phyloP scores from a whole-genome alignment of 1,140 invertebrate species.

The Drosophila subobscura region DNA sequence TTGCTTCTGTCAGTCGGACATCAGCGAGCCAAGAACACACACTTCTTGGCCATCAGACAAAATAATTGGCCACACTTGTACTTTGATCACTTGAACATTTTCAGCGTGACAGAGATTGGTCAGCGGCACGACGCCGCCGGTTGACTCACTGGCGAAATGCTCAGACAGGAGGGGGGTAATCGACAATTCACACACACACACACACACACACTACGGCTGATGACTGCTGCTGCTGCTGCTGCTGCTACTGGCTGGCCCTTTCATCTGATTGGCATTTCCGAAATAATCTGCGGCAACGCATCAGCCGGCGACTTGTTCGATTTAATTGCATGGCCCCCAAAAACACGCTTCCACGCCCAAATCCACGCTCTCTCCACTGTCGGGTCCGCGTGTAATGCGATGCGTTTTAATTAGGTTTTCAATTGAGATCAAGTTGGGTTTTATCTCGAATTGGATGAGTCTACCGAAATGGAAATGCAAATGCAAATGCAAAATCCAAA shows the following conservation, averaged over 20 bases:
- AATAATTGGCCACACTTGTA: constrained; percentile 72
- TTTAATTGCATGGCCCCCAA: constrained; percentile 68
- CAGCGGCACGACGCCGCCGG: constrained; percentile 13
- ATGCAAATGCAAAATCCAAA: too few relatives aligned
- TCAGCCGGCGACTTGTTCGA: constrained; percentile 66
- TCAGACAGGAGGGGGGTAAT: constrained; percentile 39
- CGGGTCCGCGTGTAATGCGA: constrained; percentile 64
- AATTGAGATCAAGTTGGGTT: constrained; percentile 69
- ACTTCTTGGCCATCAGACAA: constrained; percentile 29
- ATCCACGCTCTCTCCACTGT: background rate
- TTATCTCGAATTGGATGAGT: constrained; percentile 47
- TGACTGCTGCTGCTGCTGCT: constrained; percentile 33
- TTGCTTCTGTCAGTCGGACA: background rate
- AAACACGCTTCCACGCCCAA: background rate
- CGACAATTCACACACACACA: constrained; percentile 20
- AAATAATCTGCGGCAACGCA: constrained; percentile 73
- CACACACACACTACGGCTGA: constrained; percentile 1
- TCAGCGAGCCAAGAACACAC: constrained; percentile 5
- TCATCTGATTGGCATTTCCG: constrained; percentile 81
- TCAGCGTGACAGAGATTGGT: constrained; percentile 35
- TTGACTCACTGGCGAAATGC: constrained; percentile 46
- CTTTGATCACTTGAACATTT: constrained; percentile 54
- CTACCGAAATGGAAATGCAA: constrained; percentile 7
- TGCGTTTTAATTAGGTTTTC: constrained; percentile 75
- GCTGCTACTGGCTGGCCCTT: constrained; percentile 56